A percentile compares a stretch with the other conserved stretches of the same genome.
Conservation (phyloP, 2,797 vertebrate genomes). For the Trematomus bernacchii region DNA sequence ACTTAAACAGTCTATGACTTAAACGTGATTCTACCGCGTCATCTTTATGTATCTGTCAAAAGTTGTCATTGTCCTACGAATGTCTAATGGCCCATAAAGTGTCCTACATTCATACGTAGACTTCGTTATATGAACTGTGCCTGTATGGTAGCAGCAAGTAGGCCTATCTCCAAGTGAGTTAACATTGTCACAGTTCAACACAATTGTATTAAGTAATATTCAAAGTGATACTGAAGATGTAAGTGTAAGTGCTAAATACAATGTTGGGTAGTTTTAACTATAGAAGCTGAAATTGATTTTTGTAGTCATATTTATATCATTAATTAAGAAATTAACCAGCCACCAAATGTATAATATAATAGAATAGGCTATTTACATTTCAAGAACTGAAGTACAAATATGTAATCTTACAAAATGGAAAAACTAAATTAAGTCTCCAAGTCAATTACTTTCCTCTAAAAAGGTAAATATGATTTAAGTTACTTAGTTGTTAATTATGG, state of each 20-base stretch:
- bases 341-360: neutral
- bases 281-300: too few relatives aligned
- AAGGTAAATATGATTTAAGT: too few relatives aligned
- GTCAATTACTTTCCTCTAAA: neutral
- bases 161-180: neutral
- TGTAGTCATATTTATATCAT: too few relatives aligned
- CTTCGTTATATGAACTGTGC: neutral
- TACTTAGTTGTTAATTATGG: too few relatives aligned
- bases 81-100: neutral
- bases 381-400: neutral
- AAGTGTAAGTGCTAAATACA: too few relatives aligned
- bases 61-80: neutral
- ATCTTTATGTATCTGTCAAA: neutral
- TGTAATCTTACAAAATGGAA: neutral
- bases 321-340: neutral
- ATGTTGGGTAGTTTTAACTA: too few relatives aligned
- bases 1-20: too few relatives aligned
- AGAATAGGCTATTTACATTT: neutral
- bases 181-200: neutral
- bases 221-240: too few relatives aligned
- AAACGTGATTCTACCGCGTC: neutral
- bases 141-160: neutral
- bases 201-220: too few relatives aligned
- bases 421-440: neutral
- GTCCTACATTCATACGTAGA: neutral